Base-by-base conservation (phyloP, 2,113 vertebrate genomes). In the Cisticola juncidis region DNA sequence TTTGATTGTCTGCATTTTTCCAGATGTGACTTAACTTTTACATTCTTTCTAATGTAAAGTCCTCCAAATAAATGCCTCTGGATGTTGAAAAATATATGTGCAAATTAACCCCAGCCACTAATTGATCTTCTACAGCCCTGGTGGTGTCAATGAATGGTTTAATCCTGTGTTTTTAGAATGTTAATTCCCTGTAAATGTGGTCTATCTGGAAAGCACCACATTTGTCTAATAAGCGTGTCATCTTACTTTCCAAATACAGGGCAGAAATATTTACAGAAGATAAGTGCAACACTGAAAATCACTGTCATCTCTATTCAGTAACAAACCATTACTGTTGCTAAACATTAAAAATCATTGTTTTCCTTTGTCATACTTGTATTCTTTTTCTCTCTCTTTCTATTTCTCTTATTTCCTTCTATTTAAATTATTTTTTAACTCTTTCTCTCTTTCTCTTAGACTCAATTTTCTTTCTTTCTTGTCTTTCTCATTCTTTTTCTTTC, bases 171-270 rank as follows among this genome's bases (percentile, higher is more conserved):
- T 94, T 95, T 76, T 50, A 42, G 64, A 87, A 79, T 50, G n/a
- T 61, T 94, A 68, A 92, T 26, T 87, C 66, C 33, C 65, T 61
- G 61, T 28, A 82, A 82, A 62, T 73, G 58, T 23, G 84, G n/a
- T 71, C 79, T 91, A 80, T 92, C 84, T 91, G 50, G 54, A 95
- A 95, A 96, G 38, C 10, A 77, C 70, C 72, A 82, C 42, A 82
- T 95, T 87, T 90, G 42, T 44, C 45, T 85, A 64, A 35, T 38
- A 85, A 87, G 25, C 42, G 45, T 5, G 2, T 91, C 84, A 79
- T 72, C 57, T 33, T 82, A 23, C 42, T 95, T 92, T 90, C 45
- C 66, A 88, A 92, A 82, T 53, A 40, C 36, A 61, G 45, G 58
- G 35, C 7, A 86, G 50, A 88, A 93, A 88, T 94, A 93, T 83